Evolutionary conservation across 2,888 invertebrate genomes (phyloP).

Genomic region (Harpalus rufipes): DNA sequence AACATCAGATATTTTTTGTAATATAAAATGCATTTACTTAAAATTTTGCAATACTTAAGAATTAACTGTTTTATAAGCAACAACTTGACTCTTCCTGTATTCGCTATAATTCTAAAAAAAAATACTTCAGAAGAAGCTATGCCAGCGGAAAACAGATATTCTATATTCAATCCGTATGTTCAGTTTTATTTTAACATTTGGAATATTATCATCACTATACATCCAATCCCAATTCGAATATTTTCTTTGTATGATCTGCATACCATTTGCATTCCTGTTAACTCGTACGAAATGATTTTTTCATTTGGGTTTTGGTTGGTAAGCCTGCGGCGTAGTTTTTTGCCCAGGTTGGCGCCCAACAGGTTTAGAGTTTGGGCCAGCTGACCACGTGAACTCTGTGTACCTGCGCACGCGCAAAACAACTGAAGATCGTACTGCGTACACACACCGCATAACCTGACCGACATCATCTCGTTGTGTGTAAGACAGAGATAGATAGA

Average conservation of each 20-base stretch:
- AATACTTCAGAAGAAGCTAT: too few relatives aligned
- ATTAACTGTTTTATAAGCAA: too few relatives aligned
- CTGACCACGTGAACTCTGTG: conserved; percentile 1
- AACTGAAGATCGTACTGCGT: not conserved
- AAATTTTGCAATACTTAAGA: too few relatives aligned
- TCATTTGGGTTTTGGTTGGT: not conserved
- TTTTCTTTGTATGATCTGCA: not conserved
- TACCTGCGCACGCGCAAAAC: conserved; percentile 14
- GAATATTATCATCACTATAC: too few relatives aligned
- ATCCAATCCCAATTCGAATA: too few relatives aligned
- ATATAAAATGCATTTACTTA: too few relatives aligned
- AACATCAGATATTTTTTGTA: too few relatives aligned
- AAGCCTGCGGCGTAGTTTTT: not conserved
- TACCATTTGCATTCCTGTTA: not conserved
- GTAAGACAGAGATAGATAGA: not conserved
- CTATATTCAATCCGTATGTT: too few relatives aligned
- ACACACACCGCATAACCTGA: not conserved
- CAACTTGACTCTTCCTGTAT: too few relatives aligned
- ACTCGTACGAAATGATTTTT: not conserved
- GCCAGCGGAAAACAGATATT: too few relatives aligned
- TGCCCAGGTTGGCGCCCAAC: conserved; percentile 17
- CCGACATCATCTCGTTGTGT: not conserved
- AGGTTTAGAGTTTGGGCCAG: conserved; percentile 14
- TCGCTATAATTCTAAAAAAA: too few relatives aligned
- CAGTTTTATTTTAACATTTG: too few relatives aligned